Evolutionary conservation across 2,888 invertebrate species (phyloP).

Genomic region (Amphipoea lucens): DNA sequence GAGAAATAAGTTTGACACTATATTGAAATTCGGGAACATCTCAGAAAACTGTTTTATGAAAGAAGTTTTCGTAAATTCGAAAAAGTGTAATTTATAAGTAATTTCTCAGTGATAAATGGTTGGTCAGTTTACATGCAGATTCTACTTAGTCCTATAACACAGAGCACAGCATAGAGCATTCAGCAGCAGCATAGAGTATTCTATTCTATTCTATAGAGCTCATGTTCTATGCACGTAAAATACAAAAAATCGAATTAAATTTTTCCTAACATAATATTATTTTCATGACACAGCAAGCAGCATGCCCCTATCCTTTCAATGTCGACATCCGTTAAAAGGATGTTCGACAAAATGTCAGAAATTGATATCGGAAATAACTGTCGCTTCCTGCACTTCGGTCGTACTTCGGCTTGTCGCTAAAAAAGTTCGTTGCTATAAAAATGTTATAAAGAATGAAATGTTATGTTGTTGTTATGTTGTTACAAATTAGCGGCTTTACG

Average conservation of each 20-base stretch:
- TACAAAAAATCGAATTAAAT: not conserved
- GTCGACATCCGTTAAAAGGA: constrained; percentile 20
- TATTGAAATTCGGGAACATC: not conserved
- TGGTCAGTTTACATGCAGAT: not conserved
- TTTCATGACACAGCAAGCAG: not conserved
- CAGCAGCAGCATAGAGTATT: too few relatives aligned
- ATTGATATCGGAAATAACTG: constrained; percentile 39
- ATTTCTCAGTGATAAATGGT: not conserved
- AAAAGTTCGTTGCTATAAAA: not conserved
- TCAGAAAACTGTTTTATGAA: not conserved
- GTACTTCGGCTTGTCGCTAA: not conserved
- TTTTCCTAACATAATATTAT: not conserved
- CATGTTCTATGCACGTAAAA: too few relatives aligned
- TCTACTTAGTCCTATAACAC: not conserved
- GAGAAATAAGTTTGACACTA: not conserved
- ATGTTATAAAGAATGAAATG: too few relatives aligned
- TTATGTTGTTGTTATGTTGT: too few relatives aligned
- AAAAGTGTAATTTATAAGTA: not conserved
- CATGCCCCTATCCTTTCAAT: constrained; percentile 3
- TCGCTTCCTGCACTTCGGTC: not conserved
- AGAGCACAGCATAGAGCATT: too few relatives aligned
- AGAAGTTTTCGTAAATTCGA: not conserved
- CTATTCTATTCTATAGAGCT: too few relatives aligned
- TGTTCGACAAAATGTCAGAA: constrained; percentile 15
- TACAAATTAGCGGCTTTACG: not conserved